These are phyloP conservation scores for Tenthredo notha DNA, from an alignment of 2,888 invertebrate species.

Conservation along the genomic window DNA sequence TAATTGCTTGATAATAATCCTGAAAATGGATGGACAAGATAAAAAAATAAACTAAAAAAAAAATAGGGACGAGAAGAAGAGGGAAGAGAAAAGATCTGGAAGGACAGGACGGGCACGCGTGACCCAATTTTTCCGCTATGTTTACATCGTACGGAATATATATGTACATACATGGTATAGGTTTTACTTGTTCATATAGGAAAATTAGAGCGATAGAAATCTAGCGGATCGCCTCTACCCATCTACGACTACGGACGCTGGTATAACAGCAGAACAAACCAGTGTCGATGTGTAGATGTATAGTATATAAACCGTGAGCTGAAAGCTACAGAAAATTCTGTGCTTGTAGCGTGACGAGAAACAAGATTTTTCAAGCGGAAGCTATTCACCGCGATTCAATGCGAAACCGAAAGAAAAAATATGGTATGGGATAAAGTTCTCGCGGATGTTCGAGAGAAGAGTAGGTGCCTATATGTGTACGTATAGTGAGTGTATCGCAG, in stretches of 20 bases:
- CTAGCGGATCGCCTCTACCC: background rate
- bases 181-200: background rate
- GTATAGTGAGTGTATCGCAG: background rate
- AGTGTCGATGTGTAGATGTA: background rate
- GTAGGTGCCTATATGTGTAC: background rate
- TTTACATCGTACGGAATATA: background rate
- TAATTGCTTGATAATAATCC: constrained; percentile 22
- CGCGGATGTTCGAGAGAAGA: background rate
- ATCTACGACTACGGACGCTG: background rate
- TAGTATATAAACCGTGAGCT: background rate
- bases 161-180: background rate
- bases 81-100: background rate
- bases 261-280: background rate
- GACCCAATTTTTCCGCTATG: background rate
- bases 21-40: background rate
- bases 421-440: background rate
- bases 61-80: background rate
- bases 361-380: constrained; percentile 46
- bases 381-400: constrained; percentile 47
- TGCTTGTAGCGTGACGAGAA: constrained; percentile 23
- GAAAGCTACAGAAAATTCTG: constrained; percentile 1
- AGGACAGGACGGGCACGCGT: constrained; percentile 4
- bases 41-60: background rate
- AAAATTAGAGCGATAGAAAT: background rate
- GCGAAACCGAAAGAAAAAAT: constrained; percentile 28